Evolutionary conservation across 2,113 vertebrate genomes (phyloP), one percentile per base, ranked within the genome.

Genomic region (Saccopteryx leptura): DNA sequence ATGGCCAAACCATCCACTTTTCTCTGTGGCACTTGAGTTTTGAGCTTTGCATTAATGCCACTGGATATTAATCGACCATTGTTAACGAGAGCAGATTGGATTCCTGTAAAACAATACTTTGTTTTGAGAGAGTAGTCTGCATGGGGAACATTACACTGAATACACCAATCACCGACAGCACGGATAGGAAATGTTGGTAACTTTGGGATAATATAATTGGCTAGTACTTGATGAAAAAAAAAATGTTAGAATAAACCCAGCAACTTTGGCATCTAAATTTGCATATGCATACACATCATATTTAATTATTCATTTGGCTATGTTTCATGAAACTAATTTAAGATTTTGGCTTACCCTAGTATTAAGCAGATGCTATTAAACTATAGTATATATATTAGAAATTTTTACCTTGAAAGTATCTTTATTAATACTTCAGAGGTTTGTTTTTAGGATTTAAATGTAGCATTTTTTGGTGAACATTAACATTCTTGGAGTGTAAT

Each of bases 61-160:
- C 87, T 96, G 96, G 93, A 84, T 97, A 96, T 98, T 98, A 98
- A 98, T 98, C 97, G 97, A 96, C 93, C 98, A 98, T 98, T 98
- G 98, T 98, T 98, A 96, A 65, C 94, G 95, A 87, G 88, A 96
- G 79, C 90, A 93, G 97, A 96, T 98, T 97, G 95, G 93, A 97
- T 97, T 98, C 82, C 96, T 97, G 88, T 97, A 95, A 97, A 97
- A 98, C 97, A 98, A 98, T 97, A 97, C 97, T 92, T 96, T 93
- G 96, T 97, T 98, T 97, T 98, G 93, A 98, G 97, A 96, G 97
- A 87, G 60, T 91, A 82, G 91, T 95, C 82, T 97, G 93, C 97
- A 95, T 92, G 88, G 95, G 96, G 84, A 94, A 93, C 97, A 96
- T 97, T 97, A 96, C 93, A 94, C 97, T 90, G 97, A 97, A 97